phyloP scores from a whole-genome alignment of 30 jellyfish, hydroid and myxozoan species.

The Aurelia sp. region DNA sequence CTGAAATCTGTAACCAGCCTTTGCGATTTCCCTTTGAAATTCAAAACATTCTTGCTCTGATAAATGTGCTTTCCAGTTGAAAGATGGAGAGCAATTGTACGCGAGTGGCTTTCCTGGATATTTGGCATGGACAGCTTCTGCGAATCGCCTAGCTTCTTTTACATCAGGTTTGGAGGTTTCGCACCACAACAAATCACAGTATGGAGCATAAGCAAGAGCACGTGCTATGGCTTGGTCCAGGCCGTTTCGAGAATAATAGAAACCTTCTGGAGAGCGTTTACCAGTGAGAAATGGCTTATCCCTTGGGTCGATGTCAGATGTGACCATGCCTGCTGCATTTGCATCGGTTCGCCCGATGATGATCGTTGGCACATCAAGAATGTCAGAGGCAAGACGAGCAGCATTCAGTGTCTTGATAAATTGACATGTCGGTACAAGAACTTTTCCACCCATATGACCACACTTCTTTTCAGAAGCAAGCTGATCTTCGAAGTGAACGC shows the following conservation, averaged over 20 bases:
- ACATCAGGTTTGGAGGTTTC: slow-evolving; percentile 87
- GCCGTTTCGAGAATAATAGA: slow-evolving; percentile 71
- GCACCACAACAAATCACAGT: slow-evolving; percentile 93
- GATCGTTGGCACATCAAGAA: slow-evolving; percentile 77
- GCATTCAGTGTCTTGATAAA: slow-evolving; percentile 94
- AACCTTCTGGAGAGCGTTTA: slow-evolving; percentile 96
- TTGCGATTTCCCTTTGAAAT: slow-evolving; percentile 91
- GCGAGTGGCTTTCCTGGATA: slow-evolving; percentile 97
- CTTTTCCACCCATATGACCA: slow-evolving; percentile 99
- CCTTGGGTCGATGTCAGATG: slow-evolving; percentile 86
- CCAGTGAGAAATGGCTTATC: slow-evolving; percentile 92
- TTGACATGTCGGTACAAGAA: slow-evolving; percentile 95
- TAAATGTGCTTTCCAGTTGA: slow-evolving; percentile 91
- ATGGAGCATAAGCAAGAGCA: slow-evolving; percentile 90
- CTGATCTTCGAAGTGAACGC: slow-evolving; percentile 98
- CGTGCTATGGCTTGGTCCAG: slow-evolving; percentile 91
- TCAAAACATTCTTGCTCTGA: slow-evolving; percentile 78
- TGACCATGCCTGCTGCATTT: slow-evolving; percentile 93
- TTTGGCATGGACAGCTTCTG: slow-evolving; percentile 84
- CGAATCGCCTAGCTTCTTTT: slow-evolving; percentile 82
- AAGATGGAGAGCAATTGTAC: slow-evolving; percentile 96
- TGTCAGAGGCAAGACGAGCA: slow-evolving; percentile 96
- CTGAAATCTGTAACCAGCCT: slow-evolving; percentile 93
- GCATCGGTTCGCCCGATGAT: slow-evolving; percentile 97
- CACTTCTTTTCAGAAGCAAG: slow-evolving; percentile 97